Evolutionary conservation across 2,113 vertebrate species (phyloP), one percentile per base, ranked within the genome.

Genomic region (Vulpes ferrilata): DNA sequence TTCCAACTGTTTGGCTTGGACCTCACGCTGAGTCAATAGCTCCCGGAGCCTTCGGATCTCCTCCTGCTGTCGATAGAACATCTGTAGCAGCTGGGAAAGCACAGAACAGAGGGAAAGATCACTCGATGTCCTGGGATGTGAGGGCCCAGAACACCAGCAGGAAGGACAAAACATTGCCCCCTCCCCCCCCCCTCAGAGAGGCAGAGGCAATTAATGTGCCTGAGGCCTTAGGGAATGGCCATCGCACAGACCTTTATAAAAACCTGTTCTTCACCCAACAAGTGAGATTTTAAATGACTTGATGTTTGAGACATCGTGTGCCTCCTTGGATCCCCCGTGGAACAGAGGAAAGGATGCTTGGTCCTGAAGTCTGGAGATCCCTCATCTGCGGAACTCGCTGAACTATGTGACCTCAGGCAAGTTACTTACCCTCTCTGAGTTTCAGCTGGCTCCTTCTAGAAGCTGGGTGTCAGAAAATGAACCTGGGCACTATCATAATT

Each of bases 51-150:
- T 99, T 22, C 99, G 99, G 97, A 99, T 99, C 97, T 99, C 99
- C 55, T 99, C 99, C 98, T 99, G 99, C 96, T 99, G 99, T 89
- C 99, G 99, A 95, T 99, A 99, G 98, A 99, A 99, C 99, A 99
- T 99, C 97, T 99, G 98, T 48, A 99, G 99, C 96, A 99, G 99
- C 99, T 99, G 99, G 59, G 62, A 92, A 97, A 97, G 94, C 92
- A 96, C 62, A 60, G 67, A 17, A 59, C 4, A 65, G 65, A 67
- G 73, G 30, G n/a, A n/a, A n/a, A n/a, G n/a, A 20, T 98, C 94
- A 74, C 7, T 25, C 17, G 67, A 53, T 25, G n/a, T 60, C 76
- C 80, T 19, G 9, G n/a, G 69, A 38, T 2, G 2, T 0, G 3
- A 78, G 32, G 64, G n/a, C 78, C 7, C 32, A 81, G 53, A 19